A percentile compares a stretch with the other conserved stretches of the same genome.
phyloP scores from a whole-genome alignment of 1,140 invertebrate genomes.

The Trigoniulus corallinus region DNA sequence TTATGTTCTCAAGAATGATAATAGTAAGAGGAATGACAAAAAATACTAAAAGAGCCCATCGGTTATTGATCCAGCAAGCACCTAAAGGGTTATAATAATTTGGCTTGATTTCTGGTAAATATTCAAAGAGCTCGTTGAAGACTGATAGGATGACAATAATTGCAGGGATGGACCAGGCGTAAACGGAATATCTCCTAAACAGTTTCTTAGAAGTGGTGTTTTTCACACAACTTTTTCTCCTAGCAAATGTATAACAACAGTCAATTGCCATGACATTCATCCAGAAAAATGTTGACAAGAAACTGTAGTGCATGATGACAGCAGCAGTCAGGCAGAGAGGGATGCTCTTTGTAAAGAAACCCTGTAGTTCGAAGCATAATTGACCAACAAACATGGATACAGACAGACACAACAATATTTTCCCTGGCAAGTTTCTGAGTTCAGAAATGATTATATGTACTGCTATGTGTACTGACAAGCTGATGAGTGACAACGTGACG shows the following conservation, averaged over 20 bases:
- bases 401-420: conserved; percentile 33
- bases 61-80: conserved; percentile 36
- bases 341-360: no score
- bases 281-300: conserved; percentile 40
- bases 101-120: conserved; percentile 2
- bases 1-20: conserved; percentile 31
- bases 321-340: conserved; percentile 7
- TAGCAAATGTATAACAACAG: conserved; percentile 32
- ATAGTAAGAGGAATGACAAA: conserved; percentile 33
- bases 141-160: conserved; percentile 30
- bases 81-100: conserved; percentile 14
- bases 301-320: conserved; percentile 15
- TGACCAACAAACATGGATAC: conserved; percentile 30
- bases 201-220: conserved; percentile 15
- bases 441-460: conserved; percentile 29
- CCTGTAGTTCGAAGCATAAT: conserved; percentile 21
- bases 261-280: conserved; percentile 41
- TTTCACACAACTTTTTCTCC: conserved; percentile 32
- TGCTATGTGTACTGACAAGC: conserved; percentile 27
- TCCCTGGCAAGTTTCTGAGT: conserved; percentile 33
- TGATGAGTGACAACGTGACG: conserved; percentile 25
- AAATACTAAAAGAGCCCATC: conserved; percentile 32
- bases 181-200: conserved; percentile 34
- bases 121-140: conserved; percentile 25
- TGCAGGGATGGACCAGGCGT: conserved; percentile 34